These are phyloP conservation scores for Elysia chlorotica DNA, from an alignment of 1,140 invertebrate genomes.

Conservation along the genomic window DNA sequence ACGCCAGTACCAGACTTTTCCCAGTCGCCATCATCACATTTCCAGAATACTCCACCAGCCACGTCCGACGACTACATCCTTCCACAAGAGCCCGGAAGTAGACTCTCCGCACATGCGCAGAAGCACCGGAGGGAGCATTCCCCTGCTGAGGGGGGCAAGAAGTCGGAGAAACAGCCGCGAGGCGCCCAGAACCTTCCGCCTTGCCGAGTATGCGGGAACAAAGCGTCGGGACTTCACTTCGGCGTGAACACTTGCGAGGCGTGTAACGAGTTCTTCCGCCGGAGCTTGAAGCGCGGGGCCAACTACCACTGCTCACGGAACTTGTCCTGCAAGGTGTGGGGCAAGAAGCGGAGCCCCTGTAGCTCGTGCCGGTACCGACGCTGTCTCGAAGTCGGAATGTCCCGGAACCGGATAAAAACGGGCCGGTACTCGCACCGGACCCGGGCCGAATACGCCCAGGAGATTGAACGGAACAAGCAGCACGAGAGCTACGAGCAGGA, in stretches of 20 bases:
- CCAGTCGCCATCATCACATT: too few relatives aligned
- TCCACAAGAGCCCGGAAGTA: too few relatives aligned
- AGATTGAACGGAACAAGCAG: slow-evolving; percentile 44
- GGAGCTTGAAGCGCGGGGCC: slow-evolving; percentile 46
- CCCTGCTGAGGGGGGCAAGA: too few relatives aligned
- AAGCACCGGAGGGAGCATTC: too few relatives aligned
- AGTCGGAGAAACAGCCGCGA: neutral
- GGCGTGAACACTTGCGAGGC: slow-evolving; percentile 66
- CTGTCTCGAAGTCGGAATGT: slow-evolving; percentile 99
- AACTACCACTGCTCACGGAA: slow-evolving; percentile 46
- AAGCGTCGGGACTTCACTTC: slow-evolving; percentile 65
- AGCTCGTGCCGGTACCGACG: slow-evolving; percentile 99
- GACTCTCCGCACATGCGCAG: too few relatives aligned
- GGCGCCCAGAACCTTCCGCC: slow-evolving; percentile 41
- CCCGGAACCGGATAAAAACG: slow-evolving; percentile 82
- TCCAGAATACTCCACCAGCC: too few relatives aligned
- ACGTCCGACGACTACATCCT: too few relatives aligned
- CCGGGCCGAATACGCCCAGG: slow-evolving; percentile 52
- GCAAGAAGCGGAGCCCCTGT: slow-evolving; percentile 67
- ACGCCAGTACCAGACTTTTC: too few relatives aligned
- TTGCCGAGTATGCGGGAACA: slow-evolving; percentile 65
- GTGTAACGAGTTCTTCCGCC: slow-evolving; percentile 53
- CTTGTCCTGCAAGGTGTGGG: slow-evolving; percentile 32
- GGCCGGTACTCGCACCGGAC: slow-evolving; percentile 59
- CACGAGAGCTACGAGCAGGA: neutral